These are phyloP conservation scores for Chionis minor DNA, from an alignment of 2,113 vertebrate genomes.

Conservation along the genomic window DNA sequence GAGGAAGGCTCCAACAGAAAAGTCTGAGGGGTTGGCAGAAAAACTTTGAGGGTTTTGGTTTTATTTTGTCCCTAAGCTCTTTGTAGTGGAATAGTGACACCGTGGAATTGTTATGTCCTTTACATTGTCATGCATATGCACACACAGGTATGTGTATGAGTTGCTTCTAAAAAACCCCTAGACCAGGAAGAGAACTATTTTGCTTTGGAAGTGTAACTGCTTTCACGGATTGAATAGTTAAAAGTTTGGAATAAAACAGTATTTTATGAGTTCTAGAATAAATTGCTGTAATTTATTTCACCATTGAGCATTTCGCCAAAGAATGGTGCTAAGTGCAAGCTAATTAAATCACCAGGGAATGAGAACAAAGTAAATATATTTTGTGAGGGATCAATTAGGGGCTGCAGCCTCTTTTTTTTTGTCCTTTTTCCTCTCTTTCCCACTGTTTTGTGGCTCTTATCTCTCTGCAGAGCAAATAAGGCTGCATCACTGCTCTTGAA, in stretches of 20 bases:
- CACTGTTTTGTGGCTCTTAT: not conserved
- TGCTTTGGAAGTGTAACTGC: not conserved
- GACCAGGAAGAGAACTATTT: not conserved
- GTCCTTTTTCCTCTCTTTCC: not conserved
- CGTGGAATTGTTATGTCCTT: not conserved
- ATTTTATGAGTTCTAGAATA: not conserved
- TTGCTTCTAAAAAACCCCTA: not conserved
- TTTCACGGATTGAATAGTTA: not conserved
- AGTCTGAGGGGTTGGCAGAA: not conserved
- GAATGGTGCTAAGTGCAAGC: not conserved
- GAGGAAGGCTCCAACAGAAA: not conserved
- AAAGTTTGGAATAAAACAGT: not conserved
- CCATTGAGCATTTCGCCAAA: not conserved
- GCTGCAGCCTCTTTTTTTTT: not conserved
- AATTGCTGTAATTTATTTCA: conserved; percentile 12
- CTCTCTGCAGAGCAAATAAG: not conserved
- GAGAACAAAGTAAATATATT: not conserved
- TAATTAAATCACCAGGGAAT: not conserved
- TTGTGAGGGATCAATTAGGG: not conserved
- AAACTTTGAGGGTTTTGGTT: not conserved
- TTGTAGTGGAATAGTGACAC: not conserved
- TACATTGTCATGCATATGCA: rapidly evolving
- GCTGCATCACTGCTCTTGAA: not conserved
- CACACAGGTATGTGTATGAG: not conserved
- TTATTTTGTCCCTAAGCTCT: not conserved